Conservation (phyloP, 2,113 vertebrate species). For the Pseudopipra pipra region DNA sequence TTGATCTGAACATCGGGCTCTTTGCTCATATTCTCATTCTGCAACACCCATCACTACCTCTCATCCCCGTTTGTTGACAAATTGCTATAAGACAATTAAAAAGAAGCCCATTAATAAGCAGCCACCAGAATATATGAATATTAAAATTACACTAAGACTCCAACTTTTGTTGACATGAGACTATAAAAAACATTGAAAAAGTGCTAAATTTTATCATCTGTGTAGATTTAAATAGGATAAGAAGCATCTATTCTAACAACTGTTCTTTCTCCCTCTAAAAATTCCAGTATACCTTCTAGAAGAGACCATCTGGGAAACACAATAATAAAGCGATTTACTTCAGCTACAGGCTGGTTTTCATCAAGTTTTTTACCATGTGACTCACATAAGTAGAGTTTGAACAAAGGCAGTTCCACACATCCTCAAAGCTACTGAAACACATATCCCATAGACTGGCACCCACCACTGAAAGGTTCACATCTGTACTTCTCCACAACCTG, state of each 20-base stretch:
- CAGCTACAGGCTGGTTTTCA: background rate
- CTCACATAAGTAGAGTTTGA: background rate
- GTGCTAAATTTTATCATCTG: background rate
- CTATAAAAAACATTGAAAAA: background rate
- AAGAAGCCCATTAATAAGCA: background rate
- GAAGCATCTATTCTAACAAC: background rate
- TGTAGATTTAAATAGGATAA: background rate
- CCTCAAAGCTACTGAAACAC: background rate
- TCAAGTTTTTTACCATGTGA: background rate
- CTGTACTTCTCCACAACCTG: background rate
- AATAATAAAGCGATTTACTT: background rate
- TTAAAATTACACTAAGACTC: background rate
- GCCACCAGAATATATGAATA: background rate
- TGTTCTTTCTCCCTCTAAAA: background rate
- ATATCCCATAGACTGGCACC: background rate
- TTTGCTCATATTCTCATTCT: background rate
- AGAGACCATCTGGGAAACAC: background rate
- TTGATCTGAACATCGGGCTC: background rate
- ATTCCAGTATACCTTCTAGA: background rate
- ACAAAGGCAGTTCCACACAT: background rate
- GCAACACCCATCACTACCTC: background rate
- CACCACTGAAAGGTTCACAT: background rate
- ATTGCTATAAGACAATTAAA: background rate
- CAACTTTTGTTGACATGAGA: background rate
- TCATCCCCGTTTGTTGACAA: background rate